Evolutionary conservation across 2,888 invertebrate species (phyloP), one percentile per base, ranked within the genome.

Genomic region (Coelinius sp.): DNA sequence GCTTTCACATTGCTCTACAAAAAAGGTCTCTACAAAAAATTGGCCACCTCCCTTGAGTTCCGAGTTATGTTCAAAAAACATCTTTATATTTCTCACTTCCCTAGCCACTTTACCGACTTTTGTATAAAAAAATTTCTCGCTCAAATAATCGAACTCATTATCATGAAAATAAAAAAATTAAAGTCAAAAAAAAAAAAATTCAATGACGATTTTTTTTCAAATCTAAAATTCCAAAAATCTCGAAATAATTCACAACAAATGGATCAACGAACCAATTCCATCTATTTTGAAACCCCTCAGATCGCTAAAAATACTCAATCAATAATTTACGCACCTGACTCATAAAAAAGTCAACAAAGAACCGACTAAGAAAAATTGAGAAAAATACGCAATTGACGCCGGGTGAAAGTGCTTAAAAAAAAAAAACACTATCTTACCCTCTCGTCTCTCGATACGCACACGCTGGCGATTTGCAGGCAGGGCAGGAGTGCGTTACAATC

Each of bases 391-490:
- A 59, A 31, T 59, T 31, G n/a, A 12, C n/a, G 10, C 25, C 27
- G 56, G 12, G 20, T 24, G 22, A 52, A 12, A 5, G 52, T 20
- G 25, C 25, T 24, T 25, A 20, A 52, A 35, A 20, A 20, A 56
- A 68, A 63, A 63, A 56, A 59, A 68, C 63, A 44, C 38, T 10
- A 4, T 31, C 27, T 7, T 7, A 3, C 27, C 7, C 27, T 41
- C n/a, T 41, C 41, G 41, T 41, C 65, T 56, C 71, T 59, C 14
- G 27, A 25, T n/a, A 59, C 59, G 59, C 59, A 59, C 59, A 59
- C 59, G 25, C 59, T 17, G 31, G 41, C 10, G 66, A 35, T 31
- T 65, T 27, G 67, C 41, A 41, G n/a, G 41, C 5, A 2, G 12
- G 41, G 1, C 8, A 6, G 1, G 44, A 46, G 46, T 56, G 66